phyloP scores from a whole-genome alignment of 2,113 vertebrate genomes.

The Passerina amoena region DNA sequence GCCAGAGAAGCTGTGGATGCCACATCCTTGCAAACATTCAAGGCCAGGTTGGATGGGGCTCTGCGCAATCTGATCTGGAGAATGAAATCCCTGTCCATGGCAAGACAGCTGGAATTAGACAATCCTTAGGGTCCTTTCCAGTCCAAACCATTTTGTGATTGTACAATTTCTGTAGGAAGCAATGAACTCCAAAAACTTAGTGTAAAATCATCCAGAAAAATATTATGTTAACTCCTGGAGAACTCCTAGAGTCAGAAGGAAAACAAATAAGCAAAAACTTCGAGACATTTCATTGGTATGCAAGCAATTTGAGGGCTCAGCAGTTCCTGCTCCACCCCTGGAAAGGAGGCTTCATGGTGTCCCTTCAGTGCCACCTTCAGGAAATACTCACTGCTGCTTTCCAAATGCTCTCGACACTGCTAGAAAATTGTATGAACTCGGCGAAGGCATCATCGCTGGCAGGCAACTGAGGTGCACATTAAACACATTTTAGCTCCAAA shows the following conservation, averaged over 20 bases:
- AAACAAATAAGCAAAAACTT: conserved; percentile 35
- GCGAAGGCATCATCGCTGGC: neutral
- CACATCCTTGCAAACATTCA: neutral
- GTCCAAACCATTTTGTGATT: neutral
- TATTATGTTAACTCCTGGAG: neutral
- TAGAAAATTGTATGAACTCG: neutral
- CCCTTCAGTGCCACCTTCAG: conserved; percentile 74
- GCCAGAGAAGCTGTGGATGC: neutral
- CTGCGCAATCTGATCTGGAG: neutral
- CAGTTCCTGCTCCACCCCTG: neutral
- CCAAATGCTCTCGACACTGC: neutral
- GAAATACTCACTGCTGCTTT: neutral
- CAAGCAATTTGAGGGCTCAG: conserved; percentile 28
- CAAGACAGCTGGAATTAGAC: neutral
- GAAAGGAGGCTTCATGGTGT: neutral
- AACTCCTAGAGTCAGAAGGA: neutral
- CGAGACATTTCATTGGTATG: conserved; percentile 8
- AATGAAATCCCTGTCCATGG: neutral
- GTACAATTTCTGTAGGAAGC: neutral
- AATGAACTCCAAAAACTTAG: neutral
- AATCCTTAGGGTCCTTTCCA: neutral
- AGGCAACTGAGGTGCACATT: neutral
- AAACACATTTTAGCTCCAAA: neutral
- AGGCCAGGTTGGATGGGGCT: neutral
- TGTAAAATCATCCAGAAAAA: neutral